Percentiles rank a stretch among this genome's conserved stretches.
Evolutionary conservation across 2,888 invertebrate genomes (phyloP).

Genomic region (Cremastobaeus sp.): DNA sequence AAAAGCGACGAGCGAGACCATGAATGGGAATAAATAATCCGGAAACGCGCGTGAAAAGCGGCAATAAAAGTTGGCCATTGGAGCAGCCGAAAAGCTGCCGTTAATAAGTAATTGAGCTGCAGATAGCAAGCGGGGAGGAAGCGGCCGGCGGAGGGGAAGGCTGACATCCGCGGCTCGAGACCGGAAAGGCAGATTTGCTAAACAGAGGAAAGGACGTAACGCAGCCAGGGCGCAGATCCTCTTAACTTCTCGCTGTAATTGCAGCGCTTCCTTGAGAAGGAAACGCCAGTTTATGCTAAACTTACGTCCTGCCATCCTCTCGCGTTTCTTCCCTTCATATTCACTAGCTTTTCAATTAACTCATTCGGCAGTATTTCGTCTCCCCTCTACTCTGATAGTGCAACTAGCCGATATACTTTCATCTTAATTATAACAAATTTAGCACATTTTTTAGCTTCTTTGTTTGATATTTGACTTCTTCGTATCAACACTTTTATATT

Average conservation of each 20-base stretch:
- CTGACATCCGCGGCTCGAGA: constrained; percentile 67
- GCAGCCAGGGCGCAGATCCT: constrained; percentile 68
- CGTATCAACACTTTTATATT: too few species aligned
- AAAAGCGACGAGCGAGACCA: too few species aligned
- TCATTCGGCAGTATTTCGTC: too few species aligned
- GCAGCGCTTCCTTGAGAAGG: constrained; percentile 68
- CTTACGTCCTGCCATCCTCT: constrained; percentile 59
- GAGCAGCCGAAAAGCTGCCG: background rate
- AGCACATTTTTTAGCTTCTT: too few species aligned
- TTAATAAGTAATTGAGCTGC: constrained; percentile 7
- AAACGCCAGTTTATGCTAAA: constrained; percentile 68
- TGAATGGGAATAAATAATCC: too few species aligned
- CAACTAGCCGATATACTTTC: too few species aligned
- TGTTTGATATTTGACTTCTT: too few species aligned
- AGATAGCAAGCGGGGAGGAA: constrained; percentile 44
- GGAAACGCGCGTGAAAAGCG: too few species aligned
- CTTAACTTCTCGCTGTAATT: constrained; percentile 68
- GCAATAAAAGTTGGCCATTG: too few species aligned
- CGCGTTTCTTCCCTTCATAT: constrained; percentile 45
- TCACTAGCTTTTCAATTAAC: constrained; percentile 44
- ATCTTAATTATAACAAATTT: too few species aligned
- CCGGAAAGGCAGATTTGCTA: constrained; percentile 61
- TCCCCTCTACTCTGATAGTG: too few species aligned
- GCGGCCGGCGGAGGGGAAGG: constrained; percentile 15
- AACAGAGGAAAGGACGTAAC: constrained; percentile 56